Evolutionary conservation across 64 coral and sea anemone species (phyloP).

Genomic region (Orbicella faveolata): DNA sequence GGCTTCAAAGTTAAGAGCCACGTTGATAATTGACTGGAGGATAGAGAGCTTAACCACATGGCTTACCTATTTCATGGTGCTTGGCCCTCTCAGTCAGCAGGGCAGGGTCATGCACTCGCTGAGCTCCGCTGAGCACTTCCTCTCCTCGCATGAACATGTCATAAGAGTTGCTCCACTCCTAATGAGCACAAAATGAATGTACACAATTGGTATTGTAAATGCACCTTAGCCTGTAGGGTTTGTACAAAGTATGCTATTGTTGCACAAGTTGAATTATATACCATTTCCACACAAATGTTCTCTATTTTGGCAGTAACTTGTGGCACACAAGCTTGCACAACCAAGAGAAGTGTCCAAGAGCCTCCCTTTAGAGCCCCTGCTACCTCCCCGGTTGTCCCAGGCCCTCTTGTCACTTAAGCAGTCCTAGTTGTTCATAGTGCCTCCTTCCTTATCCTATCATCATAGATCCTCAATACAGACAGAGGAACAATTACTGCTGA

Average conservation of each 20-base stretch:
- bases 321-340: no score
- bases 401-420: no score
- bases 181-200: neutral
- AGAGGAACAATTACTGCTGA: neutral
- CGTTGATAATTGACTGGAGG: neutral
- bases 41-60: neutral
- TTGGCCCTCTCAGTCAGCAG: slow-evolving; percentile 86
- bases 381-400: no score
- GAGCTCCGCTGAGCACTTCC: slow-evolving; percentile 91
- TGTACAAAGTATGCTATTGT: no score
- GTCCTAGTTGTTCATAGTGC: no score
- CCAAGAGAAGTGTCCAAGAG: no score
- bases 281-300: no score
- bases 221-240: neutral
- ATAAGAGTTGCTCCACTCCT: slow-evolving; percentile 97
- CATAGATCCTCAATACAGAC: neutral
- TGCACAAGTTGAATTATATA: no score
- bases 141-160: slow-evolving; percentile 99
- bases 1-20: neutral
- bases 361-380: no score
- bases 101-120: slow-evolving; percentile 93
- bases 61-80: slow-evolving; percentile 89
- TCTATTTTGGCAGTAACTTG: no score
- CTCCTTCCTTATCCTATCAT: no score
- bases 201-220: neutral